A percentile compares a stretch with the other conserved stretches of the same genome.
phyloP scores from a whole-genome alignment of 2,888 invertebrate genomes.

The Slavum lentiscoides region DNA sequence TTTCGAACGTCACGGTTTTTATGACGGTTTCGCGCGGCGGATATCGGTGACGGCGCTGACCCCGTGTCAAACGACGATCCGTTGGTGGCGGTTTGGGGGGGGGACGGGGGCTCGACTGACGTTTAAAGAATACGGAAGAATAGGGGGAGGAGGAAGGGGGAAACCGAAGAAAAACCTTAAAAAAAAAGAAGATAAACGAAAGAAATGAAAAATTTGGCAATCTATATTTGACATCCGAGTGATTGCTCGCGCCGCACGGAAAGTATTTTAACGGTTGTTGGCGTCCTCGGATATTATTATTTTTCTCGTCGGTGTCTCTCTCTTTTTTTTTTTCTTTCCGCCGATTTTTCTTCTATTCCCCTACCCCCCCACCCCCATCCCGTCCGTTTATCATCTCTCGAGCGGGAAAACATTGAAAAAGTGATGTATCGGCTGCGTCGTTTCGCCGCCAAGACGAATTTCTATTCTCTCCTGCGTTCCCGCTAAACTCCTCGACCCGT shows the following conservation, averaged over 20 bases:
- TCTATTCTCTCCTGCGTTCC: slow-evolving; percentile 9
- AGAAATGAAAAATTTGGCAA: slow-evolving; percentile 49
- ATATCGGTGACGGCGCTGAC: slow-evolving; percentile 31
- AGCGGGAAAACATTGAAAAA: slow-evolving; percentile 47
- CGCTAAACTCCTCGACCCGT: slow-evolving; percentile 33
- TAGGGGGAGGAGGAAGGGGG: too few relatives aligned
- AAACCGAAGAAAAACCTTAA: slow-evolving; percentile 11
- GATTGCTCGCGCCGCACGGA: slow-evolving; percentile 29
- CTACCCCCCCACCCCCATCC: too few relatives aligned
- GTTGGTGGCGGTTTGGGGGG: too few relatives aligned
- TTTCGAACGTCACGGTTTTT: slow-evolving; percentile 17
- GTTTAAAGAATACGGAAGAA: slow-evolving; percentile 14
- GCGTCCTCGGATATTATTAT: neutral
- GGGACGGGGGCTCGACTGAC: slow-evolving; percentile 11
- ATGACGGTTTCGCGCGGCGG: neutral
- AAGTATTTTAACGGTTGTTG: slow-evolving; percentile 42
- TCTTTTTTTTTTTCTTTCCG: neutral
- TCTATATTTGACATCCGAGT: slow-evolving; percentile 51
- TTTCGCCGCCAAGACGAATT: slow-evolving; percentile 44
- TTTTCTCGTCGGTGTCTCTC: neutral
- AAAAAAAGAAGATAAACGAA: neutral
- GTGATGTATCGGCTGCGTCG: slow-evolving; percentile 50
- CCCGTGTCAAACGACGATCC: slow-evolving; percentile 15
- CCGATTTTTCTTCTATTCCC: slow-evolving; percentile 3
- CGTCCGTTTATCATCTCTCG: neutral